Base-by-base conservation (phyloP, 2,113 vertebrate species). In the Felis catus region DNA sequence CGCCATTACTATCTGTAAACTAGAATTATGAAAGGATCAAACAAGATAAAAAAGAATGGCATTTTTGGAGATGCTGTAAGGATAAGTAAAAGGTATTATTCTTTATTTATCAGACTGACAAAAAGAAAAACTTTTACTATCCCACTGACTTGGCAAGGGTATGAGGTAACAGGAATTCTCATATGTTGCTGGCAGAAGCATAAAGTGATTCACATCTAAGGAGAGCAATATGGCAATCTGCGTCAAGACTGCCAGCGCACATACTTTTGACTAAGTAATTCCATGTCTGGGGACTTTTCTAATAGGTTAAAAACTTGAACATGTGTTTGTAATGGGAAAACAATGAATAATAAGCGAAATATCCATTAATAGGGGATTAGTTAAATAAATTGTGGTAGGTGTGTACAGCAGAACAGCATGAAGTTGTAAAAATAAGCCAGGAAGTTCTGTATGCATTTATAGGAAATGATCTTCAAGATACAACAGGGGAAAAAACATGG, bases 21-120 rank as follows among this genome's bases (percentile, higher is more conserved):
- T 3, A 93, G 71, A 86, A 94, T 89, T 58, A 94, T 61, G 68
- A 90, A 92, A 93, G 39, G 45, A 94, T 95, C 36, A 96, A 88
- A 79, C 89, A 82, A 55, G 70, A 80, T 58, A 76, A 90, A 33
- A 45, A 81, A 89, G 58, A 96, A 70, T 80, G 81, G 87, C 39
- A 90, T 84, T 65, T 84, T 51, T 61, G 70, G 76, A 87, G 58
- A 79, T 90, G 31, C 7, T 91, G 12, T 88, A 92, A 90, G n/a
- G 16, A 11, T 58, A 58, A 96, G n/a, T 65, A 91, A 95, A 82
- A 89, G 78, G 18, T 45, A 95, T 80, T 92, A 51, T 89, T 96
- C 96, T 84, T 36, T 36, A 81, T 61, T 93, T 92, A 83, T 27
- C 55, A 92, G 33, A 29, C 65, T 81, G 92, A n/a, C 61, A 90